Evolutionary conservation across 2,113 vertebrate genomes (phyloP).

Genomic region (Lamprotornis superbus): DNA sequence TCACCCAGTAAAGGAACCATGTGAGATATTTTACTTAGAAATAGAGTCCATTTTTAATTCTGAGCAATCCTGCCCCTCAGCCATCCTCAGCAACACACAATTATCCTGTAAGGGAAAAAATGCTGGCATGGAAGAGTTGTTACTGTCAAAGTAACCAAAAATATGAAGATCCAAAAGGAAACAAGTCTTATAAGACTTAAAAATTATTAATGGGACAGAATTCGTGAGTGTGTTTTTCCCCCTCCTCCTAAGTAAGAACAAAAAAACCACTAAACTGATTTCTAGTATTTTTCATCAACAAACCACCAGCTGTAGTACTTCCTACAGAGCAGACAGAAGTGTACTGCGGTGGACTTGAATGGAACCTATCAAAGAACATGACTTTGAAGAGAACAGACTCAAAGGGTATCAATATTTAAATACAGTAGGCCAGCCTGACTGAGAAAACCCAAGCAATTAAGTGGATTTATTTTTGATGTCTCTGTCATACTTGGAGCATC

Average conservation of each 20-base stretch:
- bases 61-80: background rate
- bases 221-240: background rate
- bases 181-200: background rate
- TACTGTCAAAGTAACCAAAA: background rate
- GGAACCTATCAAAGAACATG: background rate
- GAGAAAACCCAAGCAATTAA: background rate
- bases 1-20: background rate
- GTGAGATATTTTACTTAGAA: background rate
- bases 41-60: background rate
- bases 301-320: background rate
- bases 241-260: background rate
- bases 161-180: background rate
- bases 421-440: background rate
- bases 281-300: background rate
- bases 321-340: background rate
- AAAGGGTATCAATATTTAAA: background rate
- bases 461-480: background rate
- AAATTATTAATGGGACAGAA: background rate
- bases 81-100: background rate
- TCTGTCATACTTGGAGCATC: background rate
- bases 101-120: background rate
- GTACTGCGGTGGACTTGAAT: rapidly evolving
- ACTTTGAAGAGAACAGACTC: background rate
- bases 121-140: background rate
- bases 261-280: background rate